Evolutionary conservation across 2,797 vertebrate genomes (phyloP), one percentile per base, ranked within the genome.

Genomic region (Artibeus lituratus): DNA sequence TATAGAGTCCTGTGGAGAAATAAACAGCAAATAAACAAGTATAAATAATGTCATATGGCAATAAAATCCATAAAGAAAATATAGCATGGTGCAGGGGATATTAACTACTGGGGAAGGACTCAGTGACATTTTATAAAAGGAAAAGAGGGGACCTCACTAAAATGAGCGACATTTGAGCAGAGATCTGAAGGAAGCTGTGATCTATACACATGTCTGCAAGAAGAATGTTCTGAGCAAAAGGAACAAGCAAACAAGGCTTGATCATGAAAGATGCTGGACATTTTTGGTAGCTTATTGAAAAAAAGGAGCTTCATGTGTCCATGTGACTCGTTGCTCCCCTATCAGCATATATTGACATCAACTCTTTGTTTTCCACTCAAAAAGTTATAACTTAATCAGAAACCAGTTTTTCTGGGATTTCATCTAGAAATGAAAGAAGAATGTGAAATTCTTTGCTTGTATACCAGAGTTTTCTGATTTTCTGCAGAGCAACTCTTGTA

Each of bases 381-480:
- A 84, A 76, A 96, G 37, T 93, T 47, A 94, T 84, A 94, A 81
- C 67, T 85, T 96, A 32, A 93, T 81, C 69, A 94, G 85, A 90
- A 96, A 87, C 42, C 12, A 73, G 44, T 81, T 90, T 94, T 92
- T 86, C 78, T 69, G 83, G 55, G 24, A 42, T 94, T 96, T 87
- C 70, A 92, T 80, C 51, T 91, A 90, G 62, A 92, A 87, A 90
- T 87, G 21, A 88, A 86, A 91, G 51, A 59, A 92, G 70, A 92
- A 57, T 49, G 16, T 91, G 9, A 87, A 91, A 51, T 86, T 94
- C 37, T 80, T 90, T 77, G 73, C 59, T 57, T 67, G 7, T 10
- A 47, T 19, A 51, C 19, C 22, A 59, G 24, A 35, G 47, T 80
- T 87, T 90, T 89, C 78, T 88, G 70, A 81, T 93, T 93, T 77